Base-by-base conservation (phyloP, 2,113 vertebrate species). In the Cyanistes caeruleus region DNA sequence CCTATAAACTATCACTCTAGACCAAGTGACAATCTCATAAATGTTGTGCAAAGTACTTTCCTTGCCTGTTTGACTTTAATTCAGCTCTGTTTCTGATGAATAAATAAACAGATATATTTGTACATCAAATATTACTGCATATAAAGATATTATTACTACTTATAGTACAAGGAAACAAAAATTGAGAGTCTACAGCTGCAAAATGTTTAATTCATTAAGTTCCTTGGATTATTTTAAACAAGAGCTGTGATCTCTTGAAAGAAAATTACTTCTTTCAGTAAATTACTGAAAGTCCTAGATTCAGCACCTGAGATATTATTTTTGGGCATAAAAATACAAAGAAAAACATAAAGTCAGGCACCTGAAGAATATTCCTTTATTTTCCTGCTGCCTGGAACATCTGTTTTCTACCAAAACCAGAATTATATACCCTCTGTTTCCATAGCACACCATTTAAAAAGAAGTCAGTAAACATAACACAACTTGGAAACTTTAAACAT, bases 271-370 rank as follows among this genome's bases (percentile, higher is more conserved):
- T 96, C 51, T 95, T 58, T 84, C 44, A 89, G 41, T 88, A 96
- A 96, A 96, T 79, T 95, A 51, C 63, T 91, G 94, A 44, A 56
- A 95, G 49, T 25, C 43, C 43, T 83, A 27, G 14, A 64, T 69
- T 94, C 4, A 10, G 30, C 22, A 74, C 28, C 84, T 95, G 87
- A 63, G 60, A 20, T 96, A 74, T 89, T 90, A 94, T 77, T 89
- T 96, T 92, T 13, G 62, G 69, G 68, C 76, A 84, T 74, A 97
- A 94, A 97, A 96, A 95, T 80, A 89, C 39, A 93, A 96, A 93
- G 70, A 6, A 56, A 65, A 75, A 31, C 44, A 93, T 95, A 49
- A 96, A 93, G 75, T 92, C 68, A 95, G 55, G 75, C 63, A 49
- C 56, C 94, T 90, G 76, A 95, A 95, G 37, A 41, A 82, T 84